Conservation (phyloP, 2,888 invertebrate species). For the Bunonema sp. region DNA sequence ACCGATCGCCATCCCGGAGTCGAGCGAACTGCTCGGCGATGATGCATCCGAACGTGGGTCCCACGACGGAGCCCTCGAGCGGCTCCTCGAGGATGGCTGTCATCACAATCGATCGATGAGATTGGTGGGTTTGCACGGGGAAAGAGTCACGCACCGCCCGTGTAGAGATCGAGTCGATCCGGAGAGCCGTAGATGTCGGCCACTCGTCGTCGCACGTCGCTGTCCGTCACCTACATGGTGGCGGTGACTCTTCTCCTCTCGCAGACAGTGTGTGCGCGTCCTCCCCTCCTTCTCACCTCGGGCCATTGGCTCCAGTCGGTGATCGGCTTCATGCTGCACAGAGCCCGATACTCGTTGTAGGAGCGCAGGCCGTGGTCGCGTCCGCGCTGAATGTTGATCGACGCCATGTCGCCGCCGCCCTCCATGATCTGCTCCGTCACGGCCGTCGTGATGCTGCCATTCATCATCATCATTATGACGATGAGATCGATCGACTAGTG, state of each 20-base stretch:
- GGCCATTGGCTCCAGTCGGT: constrained; percentile 58
- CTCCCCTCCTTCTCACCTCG: no score
- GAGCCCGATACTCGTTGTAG: constrained; percentile 56
- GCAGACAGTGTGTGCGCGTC: no score
- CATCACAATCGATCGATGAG: no score
- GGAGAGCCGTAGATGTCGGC: background rate
- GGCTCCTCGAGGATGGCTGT: constrained; percentile 48
- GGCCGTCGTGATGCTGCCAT: constrained; percentile 69
- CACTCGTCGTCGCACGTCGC: background rate
- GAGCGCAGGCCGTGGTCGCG: constrained; percentile 74
- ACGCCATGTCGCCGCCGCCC: constrained; percentile 61
- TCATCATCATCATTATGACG: no score
- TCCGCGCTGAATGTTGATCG: constrained; percentile 82
- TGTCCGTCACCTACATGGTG: no score
- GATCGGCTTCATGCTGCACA: constrained; percentile 68
- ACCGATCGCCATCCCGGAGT: constrained; percentile 49
- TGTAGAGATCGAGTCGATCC: constrained; percentile 47
- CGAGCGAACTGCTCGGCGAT: constrained; percentile 49
- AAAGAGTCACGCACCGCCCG: no score
- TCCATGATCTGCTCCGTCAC: constrained; percentile 45
- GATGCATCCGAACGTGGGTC: constrained; percentile 49
- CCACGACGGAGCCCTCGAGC: constrained; percentile 45
- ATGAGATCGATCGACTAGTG: no score
- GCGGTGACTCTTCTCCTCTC: no score
- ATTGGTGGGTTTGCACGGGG: no score